Evolutionary conservation across 2,797 vertebrate genomes (phyloP).

Genomic region (Glyptemys insculpta): DNA sequence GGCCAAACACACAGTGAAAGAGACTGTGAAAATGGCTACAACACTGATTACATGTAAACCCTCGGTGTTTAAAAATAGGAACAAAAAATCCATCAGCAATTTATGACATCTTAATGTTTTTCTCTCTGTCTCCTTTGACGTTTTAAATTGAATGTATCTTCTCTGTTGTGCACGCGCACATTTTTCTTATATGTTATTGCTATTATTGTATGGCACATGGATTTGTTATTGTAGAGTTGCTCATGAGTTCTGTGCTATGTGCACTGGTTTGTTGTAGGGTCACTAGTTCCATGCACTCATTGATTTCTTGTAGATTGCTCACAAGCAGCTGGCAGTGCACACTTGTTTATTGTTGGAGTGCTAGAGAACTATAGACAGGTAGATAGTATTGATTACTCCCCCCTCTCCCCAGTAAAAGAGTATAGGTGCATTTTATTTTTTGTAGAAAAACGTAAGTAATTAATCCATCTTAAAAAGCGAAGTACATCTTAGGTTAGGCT

Average conservation of each 20-base stretch:
- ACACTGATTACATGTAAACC: neutral
- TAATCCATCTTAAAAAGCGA: neutral
- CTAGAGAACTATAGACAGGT: neutral
- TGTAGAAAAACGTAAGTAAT: neutral
- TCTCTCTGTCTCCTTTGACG: neutral
- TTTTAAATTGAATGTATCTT: neutral
- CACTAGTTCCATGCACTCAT: neutral
- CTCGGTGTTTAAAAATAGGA: neutral
- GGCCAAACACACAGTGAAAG: fast-evolving
- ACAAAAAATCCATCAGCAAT: neutral
- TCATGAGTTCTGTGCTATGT: neutral
- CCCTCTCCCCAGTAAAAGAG: fast-evolving
- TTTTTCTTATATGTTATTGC: no score
- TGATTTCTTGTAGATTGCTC: neutral
- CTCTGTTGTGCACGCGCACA: neutral
- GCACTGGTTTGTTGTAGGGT: neutral
- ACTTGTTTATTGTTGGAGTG: neutral
- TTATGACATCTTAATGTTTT: neutral
- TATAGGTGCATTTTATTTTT: fast-evolving
- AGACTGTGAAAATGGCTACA: fast-evolving
- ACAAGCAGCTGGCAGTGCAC: neutral
- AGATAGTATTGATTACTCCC: neutral
- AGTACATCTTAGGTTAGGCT: neutral
- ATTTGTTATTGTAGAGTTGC: neutral
- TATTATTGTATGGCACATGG: neutral